Conservation (phyloP, 2,797 vertebrate species). For the Siniperca undulata region DNA sequence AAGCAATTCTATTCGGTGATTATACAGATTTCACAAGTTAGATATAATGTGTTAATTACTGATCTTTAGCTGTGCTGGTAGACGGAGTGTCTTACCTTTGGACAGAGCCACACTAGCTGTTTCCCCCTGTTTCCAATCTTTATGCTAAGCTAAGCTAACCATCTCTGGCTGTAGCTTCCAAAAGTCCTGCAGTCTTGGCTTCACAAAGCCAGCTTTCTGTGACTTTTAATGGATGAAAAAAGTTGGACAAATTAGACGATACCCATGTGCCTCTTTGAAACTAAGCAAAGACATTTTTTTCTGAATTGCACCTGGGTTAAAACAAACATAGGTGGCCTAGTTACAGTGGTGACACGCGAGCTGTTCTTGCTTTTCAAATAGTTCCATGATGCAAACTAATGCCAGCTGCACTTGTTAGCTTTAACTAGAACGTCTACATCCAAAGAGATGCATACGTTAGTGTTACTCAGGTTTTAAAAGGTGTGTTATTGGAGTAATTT, state of each 20-base stretch:
- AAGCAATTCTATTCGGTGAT: neutral
- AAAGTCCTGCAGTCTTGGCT: slow-evolving; percentile 1
- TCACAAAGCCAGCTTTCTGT: neutral
- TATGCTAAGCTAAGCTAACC: neutral
- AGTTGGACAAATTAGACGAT: slow-evolving; percentile 12
- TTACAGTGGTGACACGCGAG: slow-evolving; percentile 37
- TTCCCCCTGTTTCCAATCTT: neutral
- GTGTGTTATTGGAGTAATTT: slow-evolving; percentile 23
- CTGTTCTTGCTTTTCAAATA: slow-evolving; percentile 21
- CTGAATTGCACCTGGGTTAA: slow-evolving; percentile 44
- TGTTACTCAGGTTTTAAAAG: slow-evolving; percentile 15
- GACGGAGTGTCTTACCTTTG: neutral
- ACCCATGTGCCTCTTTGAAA: slow-evolving; percentile 28
- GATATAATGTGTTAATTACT: neutral
- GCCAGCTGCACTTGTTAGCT: slow-evolving; percentile 32
- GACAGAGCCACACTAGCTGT: neutral
- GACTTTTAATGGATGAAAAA: slow-evolving; percentile 20
- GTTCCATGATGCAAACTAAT: slow-evolving; percentile 36
- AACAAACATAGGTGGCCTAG: slow-evolving; percentile 40
- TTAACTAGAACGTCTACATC: neutral
- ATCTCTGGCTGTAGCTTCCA: neutral
- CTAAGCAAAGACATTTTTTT: slow-evolving; percentile 16
- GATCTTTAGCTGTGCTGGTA: neutral
- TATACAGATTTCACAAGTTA: neutral
- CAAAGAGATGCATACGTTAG: neutral